Conservation (phyloP, 2,888 invertebrate genomes). For the Rhodophaea formosa region DNA sequence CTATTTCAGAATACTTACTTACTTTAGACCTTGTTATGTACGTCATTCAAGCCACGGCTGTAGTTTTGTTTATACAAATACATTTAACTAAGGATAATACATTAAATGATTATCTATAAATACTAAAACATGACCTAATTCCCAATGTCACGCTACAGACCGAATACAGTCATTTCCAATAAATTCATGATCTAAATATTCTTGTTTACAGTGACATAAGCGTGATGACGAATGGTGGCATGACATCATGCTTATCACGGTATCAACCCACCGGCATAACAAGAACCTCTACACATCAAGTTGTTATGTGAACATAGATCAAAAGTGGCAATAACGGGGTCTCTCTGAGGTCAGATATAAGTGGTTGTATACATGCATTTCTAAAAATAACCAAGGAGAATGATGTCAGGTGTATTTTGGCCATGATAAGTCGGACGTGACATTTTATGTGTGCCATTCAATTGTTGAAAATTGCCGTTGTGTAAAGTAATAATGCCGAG, state of each 20-base stretch:
- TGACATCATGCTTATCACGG: constrained; percentile 59
- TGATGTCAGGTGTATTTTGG: constrained; percentile 53
- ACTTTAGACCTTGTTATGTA: no score
- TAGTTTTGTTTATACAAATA: neutral
- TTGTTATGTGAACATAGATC: constrained; percentile 23
- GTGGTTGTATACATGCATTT: constrained; percentile 57
- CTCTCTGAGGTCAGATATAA: constrained; percentile 38
- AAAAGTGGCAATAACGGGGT: constrained; percentile 38
- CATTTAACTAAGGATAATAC: neutral
- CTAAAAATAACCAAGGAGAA: constrained; percentile 62
- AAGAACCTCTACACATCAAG: constrained; percentile 39
- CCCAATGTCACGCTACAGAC: neutral
- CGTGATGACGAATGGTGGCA: constrained; percentile 34
- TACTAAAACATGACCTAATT: neutral
- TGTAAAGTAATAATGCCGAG: no score
- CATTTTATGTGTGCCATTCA: constrained; percentile 1
- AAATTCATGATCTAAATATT: constrained; percentile 39
- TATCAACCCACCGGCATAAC: constrained; percentile 45
- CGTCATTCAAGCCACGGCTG: no score
- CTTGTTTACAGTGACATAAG: constrained; percentile 48
- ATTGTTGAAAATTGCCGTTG: neutral
- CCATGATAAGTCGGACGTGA: constrained; percentile 12
- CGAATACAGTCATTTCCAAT: constrained; percentile 23
- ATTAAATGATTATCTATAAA: neutral
- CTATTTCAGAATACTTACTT: no score